These are phyloP conservation scores for Heliornis fulica DNA, from an alignment of 2,113 vertebrate genomes.

Conservation along the genomic window DNA sequence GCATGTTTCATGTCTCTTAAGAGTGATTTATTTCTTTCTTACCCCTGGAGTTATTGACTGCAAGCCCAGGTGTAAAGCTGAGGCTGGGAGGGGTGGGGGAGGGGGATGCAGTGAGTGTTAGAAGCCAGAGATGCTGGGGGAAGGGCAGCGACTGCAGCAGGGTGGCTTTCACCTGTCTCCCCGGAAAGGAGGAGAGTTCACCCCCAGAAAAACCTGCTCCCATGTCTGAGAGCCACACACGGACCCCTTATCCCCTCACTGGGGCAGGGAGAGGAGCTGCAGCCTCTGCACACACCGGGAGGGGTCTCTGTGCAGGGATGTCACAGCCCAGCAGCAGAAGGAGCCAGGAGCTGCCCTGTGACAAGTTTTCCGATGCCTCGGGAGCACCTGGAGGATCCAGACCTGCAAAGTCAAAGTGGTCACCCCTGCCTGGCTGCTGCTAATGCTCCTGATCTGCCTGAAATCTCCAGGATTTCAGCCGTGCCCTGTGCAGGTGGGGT, in stretches of 20 bases:
- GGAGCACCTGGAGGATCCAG: background rate
- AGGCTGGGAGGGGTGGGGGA: background rate
- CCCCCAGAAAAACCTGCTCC: background rate
- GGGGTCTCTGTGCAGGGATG: background rate
- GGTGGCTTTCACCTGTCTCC: background rate
- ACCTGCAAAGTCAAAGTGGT: background rate
- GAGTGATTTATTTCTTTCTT: background rate
- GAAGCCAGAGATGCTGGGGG: background rate
- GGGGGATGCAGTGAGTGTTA: background rate
- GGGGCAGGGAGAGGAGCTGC: background rate
- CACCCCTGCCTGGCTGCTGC: background rate
- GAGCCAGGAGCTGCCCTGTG: background rate
- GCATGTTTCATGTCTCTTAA: background rate
- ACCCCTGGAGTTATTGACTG: fast-evolving
- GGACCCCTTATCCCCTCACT: no score
- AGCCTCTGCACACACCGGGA: background rate
- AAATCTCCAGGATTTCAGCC: background rate
- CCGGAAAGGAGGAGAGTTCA: background rate
- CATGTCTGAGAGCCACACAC: background rate
- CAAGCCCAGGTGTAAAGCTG: background rate
- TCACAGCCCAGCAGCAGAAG: background rate
- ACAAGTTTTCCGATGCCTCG: fast-evolving
- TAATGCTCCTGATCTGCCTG: background rate
- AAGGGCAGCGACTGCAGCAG: background rate
- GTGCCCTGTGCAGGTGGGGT: background rate